Conservation (phyloP, 2,113 vertebrate genomes). For the Epinephelus fuscoguttatus region DNA sequence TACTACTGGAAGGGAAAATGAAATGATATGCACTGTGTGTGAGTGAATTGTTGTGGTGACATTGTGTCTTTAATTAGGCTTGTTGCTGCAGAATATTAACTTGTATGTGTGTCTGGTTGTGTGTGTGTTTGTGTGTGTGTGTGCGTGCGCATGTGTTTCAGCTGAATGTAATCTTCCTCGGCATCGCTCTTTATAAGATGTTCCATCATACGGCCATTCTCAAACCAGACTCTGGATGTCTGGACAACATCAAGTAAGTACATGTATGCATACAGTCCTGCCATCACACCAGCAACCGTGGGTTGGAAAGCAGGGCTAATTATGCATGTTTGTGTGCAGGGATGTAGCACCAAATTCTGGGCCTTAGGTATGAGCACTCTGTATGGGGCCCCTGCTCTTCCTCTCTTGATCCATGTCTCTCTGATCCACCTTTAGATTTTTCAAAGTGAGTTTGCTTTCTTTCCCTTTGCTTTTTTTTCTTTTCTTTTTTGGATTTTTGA, state of each 20-base stretch:
- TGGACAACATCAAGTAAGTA: constrained; percentile 99
- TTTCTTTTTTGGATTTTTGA: too few relatives aligned
- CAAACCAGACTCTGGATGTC: constrained; percentile 98
- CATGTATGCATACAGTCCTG: constrained; percentile 3
- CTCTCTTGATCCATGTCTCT: too few relatives aligned
- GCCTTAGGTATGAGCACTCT: too few relatives aligned
- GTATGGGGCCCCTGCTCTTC: too few relatives aligned
- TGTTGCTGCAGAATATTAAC: constrained; percentile 49
- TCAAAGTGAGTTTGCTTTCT: too few relatives aligned
- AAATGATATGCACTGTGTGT: constrained; percentile 51
- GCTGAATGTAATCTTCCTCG: constrained; percentile 99
- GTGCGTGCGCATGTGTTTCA: constrained; percentile 80
- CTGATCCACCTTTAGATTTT: too few relatives aligned
- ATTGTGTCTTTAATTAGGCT: constrained; percentile 67
- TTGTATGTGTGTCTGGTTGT: constrained; percentile 22
- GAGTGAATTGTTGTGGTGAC: constrained; percentile 61
- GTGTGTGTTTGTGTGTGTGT: constrained; percentile 20
- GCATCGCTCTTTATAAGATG: constrained; percentile 99
- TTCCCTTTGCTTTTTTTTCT: too few relatives aligned
- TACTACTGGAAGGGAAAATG: constrained; percentile 61
- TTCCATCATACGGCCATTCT: constrained; percentile 99
- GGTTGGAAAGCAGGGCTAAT: neutral
- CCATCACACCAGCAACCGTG: neutral
- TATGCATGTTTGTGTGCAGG: constrained; percentile 16
- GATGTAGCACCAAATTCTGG: neutral